Evolutionary conservation across 2,113 vertebrate species (phyloP), one percentile per base, ranked within the genome.

Genomic region (Axis porcinus): DNA sequence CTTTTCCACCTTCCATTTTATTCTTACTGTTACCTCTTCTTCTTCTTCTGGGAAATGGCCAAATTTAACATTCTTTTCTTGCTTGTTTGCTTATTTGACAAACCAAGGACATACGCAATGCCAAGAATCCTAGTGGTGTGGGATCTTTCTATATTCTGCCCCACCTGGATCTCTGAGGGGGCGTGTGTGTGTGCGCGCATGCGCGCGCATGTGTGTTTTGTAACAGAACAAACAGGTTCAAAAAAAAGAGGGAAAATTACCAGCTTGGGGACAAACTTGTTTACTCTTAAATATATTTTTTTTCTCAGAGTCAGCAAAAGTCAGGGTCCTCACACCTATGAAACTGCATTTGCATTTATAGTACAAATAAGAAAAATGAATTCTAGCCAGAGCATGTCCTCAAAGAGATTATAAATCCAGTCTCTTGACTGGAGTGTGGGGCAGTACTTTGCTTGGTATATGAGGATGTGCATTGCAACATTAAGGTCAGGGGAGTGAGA

Each of bases 281-380:
- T 99, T 99, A 98, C 98, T 98, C 60, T 98, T 98, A 97, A 98
- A 97, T 96, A 76, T 64, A 74, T 64, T 33, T 89, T 93, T 93
- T 97, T 98, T 92, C 70, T 92, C 95, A 96, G 86, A 96, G 98
- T 99, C 98, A 99, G 98, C 98, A 98, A 98, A 98, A 98, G 25
- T 90, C 87, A 87, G 86, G 94, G 96, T 86, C 96, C 60, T 98
- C 76, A 64, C 87, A 95, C 92, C 97, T 97, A 89, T 97, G 98
- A 97, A 98, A 93, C 97, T 97, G 89, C 97, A 98, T 99, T 99
- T 99, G 98, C 98, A 99, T 99, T 99, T 99, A 98, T 98, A 99
- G 98, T 98, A 97, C 98, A 99, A 98, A 98, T 98, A 98, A 98
- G 98, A 99, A 98, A 99, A 99, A 99, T 98, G 98, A 98, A 97